Base-by-base conservation (phyloP, 2,797 vertebrate genomes). In the Rhynchotus rufescens region DNA sequence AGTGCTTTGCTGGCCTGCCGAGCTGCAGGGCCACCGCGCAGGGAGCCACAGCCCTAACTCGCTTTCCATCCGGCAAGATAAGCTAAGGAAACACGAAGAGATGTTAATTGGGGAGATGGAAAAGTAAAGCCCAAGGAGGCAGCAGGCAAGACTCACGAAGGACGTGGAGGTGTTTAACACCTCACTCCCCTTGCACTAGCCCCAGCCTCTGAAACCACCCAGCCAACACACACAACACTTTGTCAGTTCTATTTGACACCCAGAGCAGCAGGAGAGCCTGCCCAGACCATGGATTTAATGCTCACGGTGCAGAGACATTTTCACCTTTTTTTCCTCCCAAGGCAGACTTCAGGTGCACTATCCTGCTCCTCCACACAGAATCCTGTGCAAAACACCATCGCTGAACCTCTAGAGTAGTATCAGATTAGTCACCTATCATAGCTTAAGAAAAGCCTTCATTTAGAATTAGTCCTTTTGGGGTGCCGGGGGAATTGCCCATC, bases 211-310 rank as follows among this genome's bases (percentile, higher is more conserved):
- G 34, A 60, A 60, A 25, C 8, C 25, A 36, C 22, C 36, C 32
- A 34, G 23, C 51, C 62, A 89, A 52, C 16, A 32, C 10, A 42
- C 7, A 10, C 7, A 76, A 60, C 6, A 32, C 4, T 65, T 38
- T 54, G 61, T 16, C 78, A 84, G 17, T 0, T 28, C 2, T 34
- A 15, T n/a, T 32, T 56, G 25, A 28, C 66, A 84, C 10, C 22
- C 59, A 42, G 62, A 32, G 22, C 69, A 87, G 77, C 62, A 52
- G 51, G 92, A 84, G 44, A 20, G 32, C 22, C 47, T 89, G 57
- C 15, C 57, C 57, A 57, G 80, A 86, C 6, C 2, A 52, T 68
- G 54, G 9, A 81, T 59, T 73, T 76, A 82, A 34, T 60, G 32
- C 26, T 81, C 20, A 22, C 59, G 54, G 10, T 15, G 20, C 16